Conservation (phyloP, 2,113 vertebrate species). For the Bufo bufo region DNA sequence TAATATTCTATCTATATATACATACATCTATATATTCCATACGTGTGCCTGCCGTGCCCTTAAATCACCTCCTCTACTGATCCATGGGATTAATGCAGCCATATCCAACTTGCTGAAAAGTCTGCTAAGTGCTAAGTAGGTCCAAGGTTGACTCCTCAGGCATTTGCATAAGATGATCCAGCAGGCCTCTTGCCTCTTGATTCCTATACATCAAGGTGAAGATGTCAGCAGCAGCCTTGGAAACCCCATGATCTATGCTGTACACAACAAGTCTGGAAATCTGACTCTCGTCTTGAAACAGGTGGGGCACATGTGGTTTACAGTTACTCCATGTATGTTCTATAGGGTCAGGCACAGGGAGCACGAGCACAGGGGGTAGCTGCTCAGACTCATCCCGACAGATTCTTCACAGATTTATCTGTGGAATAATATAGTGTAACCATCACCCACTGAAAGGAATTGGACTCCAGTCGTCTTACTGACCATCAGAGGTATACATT, state of each 20-base stretch:
- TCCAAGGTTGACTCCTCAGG: background rate
- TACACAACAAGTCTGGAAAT: background rate
- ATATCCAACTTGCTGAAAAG: background rate
- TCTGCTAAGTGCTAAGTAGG: background rate
- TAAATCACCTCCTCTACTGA: background rate
- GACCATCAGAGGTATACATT: too few species aligned
- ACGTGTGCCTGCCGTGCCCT: background rate
- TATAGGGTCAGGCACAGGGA: background rate
- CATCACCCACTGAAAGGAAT: background rate
- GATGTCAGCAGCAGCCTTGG: background rate
- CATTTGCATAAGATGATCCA: background rate
- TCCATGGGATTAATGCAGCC: background rate
- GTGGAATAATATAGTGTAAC: background rate
- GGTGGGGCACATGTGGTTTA: background rate
- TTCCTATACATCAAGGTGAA: background rate
- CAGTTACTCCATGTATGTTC: background rate
- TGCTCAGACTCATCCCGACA: background rate
- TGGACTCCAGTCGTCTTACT: background rate
- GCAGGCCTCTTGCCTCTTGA: background rate
- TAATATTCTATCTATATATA: background rate
- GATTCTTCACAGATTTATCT: background rate
- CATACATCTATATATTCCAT: slow-evolving; percentile 12
- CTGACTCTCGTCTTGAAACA: background rate
- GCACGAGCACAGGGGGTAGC: background rate
- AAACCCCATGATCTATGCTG: background rate